Percentiles rank a stretch among this genome's conserved stretches.
Conservation (phyloP, 2,797 vertebrate species). For the Aphelocoma californica region DNA sequence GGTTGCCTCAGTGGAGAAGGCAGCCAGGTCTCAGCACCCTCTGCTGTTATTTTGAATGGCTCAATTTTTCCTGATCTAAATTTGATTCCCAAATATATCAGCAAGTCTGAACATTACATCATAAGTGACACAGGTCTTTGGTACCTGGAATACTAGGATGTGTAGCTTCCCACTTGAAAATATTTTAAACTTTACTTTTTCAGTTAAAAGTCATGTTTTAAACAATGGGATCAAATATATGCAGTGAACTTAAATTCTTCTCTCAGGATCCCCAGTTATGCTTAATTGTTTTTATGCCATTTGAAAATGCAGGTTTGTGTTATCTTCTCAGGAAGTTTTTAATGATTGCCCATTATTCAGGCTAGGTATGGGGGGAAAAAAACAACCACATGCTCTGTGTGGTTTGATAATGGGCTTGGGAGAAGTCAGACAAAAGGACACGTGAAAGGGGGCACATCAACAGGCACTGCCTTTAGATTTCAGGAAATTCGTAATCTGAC, state of each 20-base stretch:
- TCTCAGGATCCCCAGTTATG: background rate
- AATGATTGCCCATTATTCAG: background rate
- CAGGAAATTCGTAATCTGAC: background rate
- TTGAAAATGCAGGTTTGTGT: background rate
- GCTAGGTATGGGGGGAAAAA: rapidly evolving
- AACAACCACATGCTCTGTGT: background rate
- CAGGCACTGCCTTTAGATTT: background rate
- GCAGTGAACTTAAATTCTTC: background rate
- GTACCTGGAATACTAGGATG: background rate
- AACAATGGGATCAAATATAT: background rate
- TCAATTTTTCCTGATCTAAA: background rate
- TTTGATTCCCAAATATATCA: background rate
- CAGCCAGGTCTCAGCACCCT: background rate
- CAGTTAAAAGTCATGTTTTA: background rate
- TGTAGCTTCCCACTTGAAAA: background rate
- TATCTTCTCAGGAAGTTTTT: background rate
- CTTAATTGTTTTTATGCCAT: background rate
- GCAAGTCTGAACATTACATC: background rate
- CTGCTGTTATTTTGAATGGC: background rate
- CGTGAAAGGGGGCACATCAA: background rate
- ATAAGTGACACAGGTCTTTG: background rate
- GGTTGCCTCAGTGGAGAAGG: background rate
- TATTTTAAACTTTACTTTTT: background rate
- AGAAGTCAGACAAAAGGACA: background rate
- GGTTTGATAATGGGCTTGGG: background rate